Conservation (phyloP, 2,888 invertebrate species). For the Coelopa pilipes region DNA sequence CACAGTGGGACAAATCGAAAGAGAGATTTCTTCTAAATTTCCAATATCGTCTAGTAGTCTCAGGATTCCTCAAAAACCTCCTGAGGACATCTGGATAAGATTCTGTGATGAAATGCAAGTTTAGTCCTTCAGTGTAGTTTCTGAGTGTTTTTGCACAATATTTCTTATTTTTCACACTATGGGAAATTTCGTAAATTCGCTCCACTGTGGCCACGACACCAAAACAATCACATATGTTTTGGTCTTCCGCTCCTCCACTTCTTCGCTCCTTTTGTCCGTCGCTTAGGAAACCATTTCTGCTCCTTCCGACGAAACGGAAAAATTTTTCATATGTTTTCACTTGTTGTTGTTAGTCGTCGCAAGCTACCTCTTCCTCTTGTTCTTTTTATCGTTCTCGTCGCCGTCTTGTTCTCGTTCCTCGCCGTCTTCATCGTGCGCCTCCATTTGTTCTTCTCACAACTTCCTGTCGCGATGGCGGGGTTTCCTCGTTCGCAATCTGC, state of each 20-base stretch:
- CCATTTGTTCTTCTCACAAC: background rate
- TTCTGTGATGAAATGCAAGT: too few relatives aligned
- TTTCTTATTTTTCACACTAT: too few relatives aligned
- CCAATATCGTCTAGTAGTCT: background rate
- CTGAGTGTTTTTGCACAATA: too few relatives aligned
- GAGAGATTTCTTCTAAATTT: background rate
- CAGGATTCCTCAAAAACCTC: too few relatives aligned
- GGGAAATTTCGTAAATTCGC: background rate
- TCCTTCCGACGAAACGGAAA: slow-evolving; percentile 10
- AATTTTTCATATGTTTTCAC: slow-evolving; percentile 14
- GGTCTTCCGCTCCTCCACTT: background rate
- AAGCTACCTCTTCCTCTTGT: too few relatives aligned
- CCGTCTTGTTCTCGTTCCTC: too few relatives aligned
- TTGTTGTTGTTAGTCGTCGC: background rate
- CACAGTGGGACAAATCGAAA: slow-evolving; percentile 10
- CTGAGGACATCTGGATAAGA: too few relatives aligned
- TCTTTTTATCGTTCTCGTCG: too few relatives aligned
- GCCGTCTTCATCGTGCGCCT: too few relatives aligned
- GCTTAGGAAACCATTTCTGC: background rate
- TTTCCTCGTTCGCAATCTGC: background rate
- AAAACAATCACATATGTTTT: slow-evolving; percentile 32
- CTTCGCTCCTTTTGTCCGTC: too few relatives aligned
- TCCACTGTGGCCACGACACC: slow-evolving; percentile 12
- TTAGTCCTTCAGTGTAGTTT: too few relatives aligned
- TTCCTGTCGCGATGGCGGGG: background rate